Evolutionary conservation across 2,113 vertebrate genomes (phyloP), one percentile per base, ranked within the genome.

Genomic region (Tauraco erythrolophus): DNA sequence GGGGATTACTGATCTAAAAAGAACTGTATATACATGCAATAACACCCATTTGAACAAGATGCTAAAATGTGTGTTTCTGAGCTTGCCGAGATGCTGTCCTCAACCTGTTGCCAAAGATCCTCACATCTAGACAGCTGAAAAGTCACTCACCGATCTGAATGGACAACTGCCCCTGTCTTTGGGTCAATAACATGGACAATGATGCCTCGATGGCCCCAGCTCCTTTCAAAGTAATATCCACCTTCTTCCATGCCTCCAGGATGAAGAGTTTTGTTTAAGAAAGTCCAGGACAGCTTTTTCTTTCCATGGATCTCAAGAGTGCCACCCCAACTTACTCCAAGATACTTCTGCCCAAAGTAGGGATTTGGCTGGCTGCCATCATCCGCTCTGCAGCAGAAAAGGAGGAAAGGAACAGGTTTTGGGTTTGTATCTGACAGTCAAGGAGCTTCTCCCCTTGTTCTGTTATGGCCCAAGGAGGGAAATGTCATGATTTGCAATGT

Each of bases 191-290:
- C 96, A 1, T 99, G 99, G 62, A 99, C 97, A 11, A 99, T 99
- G 97, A 99, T 98, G 15, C 99, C 99, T 1, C 99, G 98, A 96
- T 99, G 99, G 3, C 99, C 99, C 99, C 99, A 99, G 97, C 99
- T 99, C 81, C 98, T 98, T 92, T 99, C 98, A 10, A 99, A 99
- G 92, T 98, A 98, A 82, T 99, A 99, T 86, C 98, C 99, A 43
- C 99, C 99, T 75, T 99, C 98, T 81, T 98, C 97, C 98, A 98
- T 98, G 96, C 99, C 98, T 30, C 98, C 99, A 0, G 99, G 99
- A 45, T 97, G 98, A 3, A 99, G 98, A 6, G 99, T 99, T 96
- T 98, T 99, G 98, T 98, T 99, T 50, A 99, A 98, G 89, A 99
- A 99, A 0, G 99, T 99, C 99, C 99, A 99, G 4, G 99, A 99